Evolutionary conservation across 2,797 vertebrate species (phyloP).

Genomic region (Halcyon smyrnensis): DNA sequence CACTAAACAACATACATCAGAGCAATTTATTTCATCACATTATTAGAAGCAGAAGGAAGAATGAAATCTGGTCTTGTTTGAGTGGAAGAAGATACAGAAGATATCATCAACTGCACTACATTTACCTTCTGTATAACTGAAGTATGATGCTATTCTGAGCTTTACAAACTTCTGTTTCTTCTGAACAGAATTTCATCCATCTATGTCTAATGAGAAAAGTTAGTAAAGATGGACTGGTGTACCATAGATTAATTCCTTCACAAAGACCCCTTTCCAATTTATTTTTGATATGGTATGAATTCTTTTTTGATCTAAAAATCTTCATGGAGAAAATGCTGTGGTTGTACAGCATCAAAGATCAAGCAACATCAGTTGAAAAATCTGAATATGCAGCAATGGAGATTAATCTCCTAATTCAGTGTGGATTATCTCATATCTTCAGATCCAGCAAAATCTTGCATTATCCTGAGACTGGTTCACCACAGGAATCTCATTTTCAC

Average conservation of each 20-base stretch:
- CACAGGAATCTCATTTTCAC: constrained; percentile 22
- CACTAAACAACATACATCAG: neutral
- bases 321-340: neutral
- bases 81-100: neutral
- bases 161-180: neutral
- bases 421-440: neutral
- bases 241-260: neutral
- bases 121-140: neutral
- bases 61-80: neutral
- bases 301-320: neutral
- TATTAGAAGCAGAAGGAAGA: neutral
- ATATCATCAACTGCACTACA: neutral
- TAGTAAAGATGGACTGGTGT: neutral
- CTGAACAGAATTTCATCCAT: neutral
- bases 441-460: neutral
- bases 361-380: neutral
- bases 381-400: neutral
- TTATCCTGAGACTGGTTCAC: neutral
- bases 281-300: neutral
- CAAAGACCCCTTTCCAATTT: neutral
- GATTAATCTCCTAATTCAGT: neutral
- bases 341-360: neutral
- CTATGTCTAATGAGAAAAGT: neutral
- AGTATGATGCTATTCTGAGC: neutral
- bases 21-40: neutral